Evolutionary conservation across 2,888 invertebrate species (phyloP), one percentile per base, ranked within the genome.

Genomic region (Cephonodes hylas): DNA sequence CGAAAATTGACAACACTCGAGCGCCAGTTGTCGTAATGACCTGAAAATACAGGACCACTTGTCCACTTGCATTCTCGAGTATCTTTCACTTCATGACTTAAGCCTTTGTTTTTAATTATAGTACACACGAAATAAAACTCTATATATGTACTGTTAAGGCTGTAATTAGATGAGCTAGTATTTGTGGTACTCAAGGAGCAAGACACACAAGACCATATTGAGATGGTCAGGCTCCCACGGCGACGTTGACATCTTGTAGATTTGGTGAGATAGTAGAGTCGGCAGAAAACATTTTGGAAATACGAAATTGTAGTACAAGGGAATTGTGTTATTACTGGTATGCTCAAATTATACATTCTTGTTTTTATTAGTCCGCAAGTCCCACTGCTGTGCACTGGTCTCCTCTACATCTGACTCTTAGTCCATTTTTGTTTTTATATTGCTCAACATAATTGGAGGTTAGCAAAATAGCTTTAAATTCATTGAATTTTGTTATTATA

Each of bases 151-250:
- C n/a, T 2, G 0, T 38, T 38, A 58, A 13, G 38, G 57, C 38
- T 58, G 6, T 7, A 42, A 42, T 42, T 20, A 6, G 6, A 53
- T 18, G 18, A 8, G n/a, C n/a, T 23, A 13, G 18, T n/a, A 59
- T 15, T 25, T n/a, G 42, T 20, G 45, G 20, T 45, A 56, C 22
- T 57, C 25, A 42, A 27, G 44, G 25, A 53, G 53, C 18, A 56
- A 38, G 80, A 74, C 76, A 83, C 79, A 85, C 75, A 81, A 78
- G 74, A 80, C 71, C 58, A 64, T 75, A 80, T 87, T 88, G 87
- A 84, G 86, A 75, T 84, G 86, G 85, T 85, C 85, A 86, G 83
- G 86, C 83, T 88, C 88, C 88, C 88, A 88, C 88, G 88, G 81
- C 76, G 63, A 70, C 18, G 66, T 74, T 77, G 76, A 79, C 74